Base-by-base conservation (phyloP, 2,113 vertebrate genomes). In the Nothobranchius furzeri region DNA sequence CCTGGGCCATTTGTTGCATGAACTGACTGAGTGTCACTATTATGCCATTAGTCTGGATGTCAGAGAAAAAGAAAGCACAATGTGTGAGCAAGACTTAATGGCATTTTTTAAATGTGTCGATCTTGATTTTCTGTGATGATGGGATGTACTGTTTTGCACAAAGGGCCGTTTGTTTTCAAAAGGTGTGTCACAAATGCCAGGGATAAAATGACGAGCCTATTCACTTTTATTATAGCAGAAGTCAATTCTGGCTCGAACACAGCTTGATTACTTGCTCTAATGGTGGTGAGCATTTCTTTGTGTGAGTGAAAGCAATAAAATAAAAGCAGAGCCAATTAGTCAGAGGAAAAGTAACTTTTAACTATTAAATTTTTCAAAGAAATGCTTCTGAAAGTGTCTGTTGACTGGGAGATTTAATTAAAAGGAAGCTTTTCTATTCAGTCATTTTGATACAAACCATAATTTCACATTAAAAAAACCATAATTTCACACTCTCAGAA, bases 1-100 rank as follows among this genome's bases (percentile, higher is more conserved):
- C 85, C 79, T 78, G 15, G 17, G 73, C 80, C 85, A 86, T 91
- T 89, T 87, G 75, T 82, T 78, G 73, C 76, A 75, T 73, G 70
- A 71, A 79, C 81, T 54, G 84, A 64, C 75, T 25, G 43, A 69
- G 64, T 83, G 80, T 87, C 82, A 83, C 83, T 65, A 80, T 69
- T 71, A 66, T 49, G 57, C 71, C 74, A 89, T 87, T 79, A 83
- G 76, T 78, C 74, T 70, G 62, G 42, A 78, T 69, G 71, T 78
- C 80, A 82, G 67, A 74, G 2, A 14, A 72, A 63, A 64, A 58
- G 35, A 50, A 40, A 64, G 51, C 37, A 62, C 56, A 20, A 68
- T 43, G 35, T 37, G 60, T 1, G 55, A 63, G 67, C 51, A 4
- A 30, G 49, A 42, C 80, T 58, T 82, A 81, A 88, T 84, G 70